These are phyloP conservation scores for Brachyptera putata DNA, from an alignment of 2,888 invertebrate genomes.

Conservation along the genomic window DNA sequence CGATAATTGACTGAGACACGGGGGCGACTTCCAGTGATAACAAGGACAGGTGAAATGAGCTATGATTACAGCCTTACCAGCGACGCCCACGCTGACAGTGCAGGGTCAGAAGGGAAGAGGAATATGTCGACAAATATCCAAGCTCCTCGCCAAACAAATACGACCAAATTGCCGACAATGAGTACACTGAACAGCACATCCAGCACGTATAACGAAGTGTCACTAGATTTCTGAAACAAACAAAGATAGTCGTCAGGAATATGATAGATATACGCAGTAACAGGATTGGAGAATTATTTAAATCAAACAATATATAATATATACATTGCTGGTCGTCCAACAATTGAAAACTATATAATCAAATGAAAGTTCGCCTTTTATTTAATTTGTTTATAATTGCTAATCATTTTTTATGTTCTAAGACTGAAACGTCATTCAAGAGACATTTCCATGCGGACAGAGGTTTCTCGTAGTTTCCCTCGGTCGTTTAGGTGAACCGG, in stretches of 20 bases:
- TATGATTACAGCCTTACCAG: constrained; percentile 67
- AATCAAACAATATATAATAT: no score
- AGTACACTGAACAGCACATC: constrained; percentile 84
- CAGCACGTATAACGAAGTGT: constrained; percentile 60
- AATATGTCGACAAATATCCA: constrained; percentile 79
- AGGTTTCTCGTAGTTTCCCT: no score
- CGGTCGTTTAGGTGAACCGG: no score
- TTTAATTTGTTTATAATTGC: no score
- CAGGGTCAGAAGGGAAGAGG: constrained; percentile 66
- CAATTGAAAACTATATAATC: background rate
- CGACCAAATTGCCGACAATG: constrained; percentile 77
- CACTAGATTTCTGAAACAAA: constrained; percentile 36
- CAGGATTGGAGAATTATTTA: background rate
- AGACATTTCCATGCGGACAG: no score
- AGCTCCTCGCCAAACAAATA: constrained; percentile 83
- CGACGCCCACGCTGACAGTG: constrained; percentile 70
- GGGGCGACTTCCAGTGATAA: no score
- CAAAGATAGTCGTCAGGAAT: background rate
- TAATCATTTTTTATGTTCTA: no score
- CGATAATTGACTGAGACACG: no score
- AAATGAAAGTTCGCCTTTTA: no score
- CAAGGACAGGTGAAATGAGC: no score
- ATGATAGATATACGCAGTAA: background rate
- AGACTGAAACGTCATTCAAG: no score
- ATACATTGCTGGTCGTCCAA: no score